These are phyloP conservation scores for Engystomops pustulosus DNA, from an alignment of 2,113 vertebrate genomes.

Conservation along the genomic window DNA sequence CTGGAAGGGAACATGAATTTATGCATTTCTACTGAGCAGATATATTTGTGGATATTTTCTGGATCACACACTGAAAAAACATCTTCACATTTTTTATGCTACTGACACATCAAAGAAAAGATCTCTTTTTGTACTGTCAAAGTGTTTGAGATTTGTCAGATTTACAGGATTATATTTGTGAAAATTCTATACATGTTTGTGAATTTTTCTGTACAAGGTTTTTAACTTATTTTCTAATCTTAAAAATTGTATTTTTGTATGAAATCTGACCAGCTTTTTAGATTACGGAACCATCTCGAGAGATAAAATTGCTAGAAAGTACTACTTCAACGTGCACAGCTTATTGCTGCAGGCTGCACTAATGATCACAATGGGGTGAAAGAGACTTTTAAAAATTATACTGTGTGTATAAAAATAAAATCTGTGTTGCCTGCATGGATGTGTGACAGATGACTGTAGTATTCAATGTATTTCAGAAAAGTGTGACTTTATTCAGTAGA, in stretches of 20 bases:
- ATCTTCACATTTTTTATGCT: slow-evolving; percentile 68
- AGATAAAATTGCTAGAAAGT: not conserved
- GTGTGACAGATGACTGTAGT: not conserved
- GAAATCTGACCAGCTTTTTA: not conserved
- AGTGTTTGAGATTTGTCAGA: not conserved
- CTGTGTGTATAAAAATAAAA: slow-evolving; percentile 16
- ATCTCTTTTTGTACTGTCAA: slow-evolving; percentile 62
- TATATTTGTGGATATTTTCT: slow-evolving; percentile 65
- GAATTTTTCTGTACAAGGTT: slow-evolving; percentile 17
- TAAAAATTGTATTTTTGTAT: slow-evolving; percentile 46
- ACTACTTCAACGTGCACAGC: not conserved
- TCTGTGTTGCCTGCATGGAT: not conserved
- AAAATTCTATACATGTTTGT: not conserved
- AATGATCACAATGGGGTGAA: not conserved
- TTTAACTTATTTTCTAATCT: slow-evolving; percentile 52
- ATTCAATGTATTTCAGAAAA: not conserved
- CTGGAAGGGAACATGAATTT: slow-evolving; percentile 47
- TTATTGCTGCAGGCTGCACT: not conserved
- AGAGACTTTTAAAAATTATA: not conserved
- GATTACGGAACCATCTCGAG: not conserved
- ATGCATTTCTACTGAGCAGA: slow-evolving; percentile 65
- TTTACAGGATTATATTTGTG: slow-evolving; percentile 37
- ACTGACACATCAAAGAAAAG: slow-evolving; percentile 74
- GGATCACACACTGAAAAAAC: slow-evolving; percentile 43
- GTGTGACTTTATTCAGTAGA: not conserved